These are phyloP conservation scores for Polypterus bichir DNA, from an alignment of 2,113 vertebrate genomes.

Conservation along the genomic window DNA sequence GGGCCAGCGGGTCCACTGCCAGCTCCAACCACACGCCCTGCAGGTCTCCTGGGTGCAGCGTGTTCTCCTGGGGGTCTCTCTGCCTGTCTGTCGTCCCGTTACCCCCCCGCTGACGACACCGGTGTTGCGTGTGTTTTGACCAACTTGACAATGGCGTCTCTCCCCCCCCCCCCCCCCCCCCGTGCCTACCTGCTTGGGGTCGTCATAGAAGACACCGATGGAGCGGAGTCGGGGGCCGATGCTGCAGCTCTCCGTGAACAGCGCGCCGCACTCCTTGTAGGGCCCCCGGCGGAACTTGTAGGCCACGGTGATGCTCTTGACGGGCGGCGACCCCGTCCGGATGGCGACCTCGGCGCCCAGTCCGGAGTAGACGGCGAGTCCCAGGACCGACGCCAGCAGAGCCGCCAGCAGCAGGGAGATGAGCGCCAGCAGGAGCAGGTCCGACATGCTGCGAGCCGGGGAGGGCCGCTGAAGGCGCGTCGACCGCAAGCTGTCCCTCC, in stretches of 20 bases:
- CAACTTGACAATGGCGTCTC: too few relatives aligned
- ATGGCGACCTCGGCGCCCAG: slow-evolving; percentile 58
- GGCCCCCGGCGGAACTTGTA: slow-evolving; percentile 76
- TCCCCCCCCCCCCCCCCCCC: slow-evolving; percentile 10
- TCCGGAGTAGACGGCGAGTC: slow-evolving; percentile 64
- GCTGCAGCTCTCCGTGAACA: slow-evolving; percentile 67
- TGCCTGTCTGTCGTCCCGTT: neutral
- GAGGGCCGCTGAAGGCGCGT: neutral
- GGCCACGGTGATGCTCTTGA: slow-evolving; percentile 63
- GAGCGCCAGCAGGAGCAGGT: slow-evolving; percentile 52
- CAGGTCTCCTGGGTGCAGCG: too few relatives aligned
- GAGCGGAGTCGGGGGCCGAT: slow-evolving; percentile 63
- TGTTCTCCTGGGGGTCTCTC: too few relatives aligned
- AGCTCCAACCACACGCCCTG: too few relatives aligned
- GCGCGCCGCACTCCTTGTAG: slow-evolving; percentile 50
- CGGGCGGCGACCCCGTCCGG: slow-evolving; percentile 63
- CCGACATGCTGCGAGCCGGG: slow-evolving; percentile 40
- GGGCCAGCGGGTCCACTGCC: too few relatives aligned
- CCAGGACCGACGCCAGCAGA: slow-evolving; percentile 56
- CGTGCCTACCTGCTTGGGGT: slow-evolving; percentile 69
- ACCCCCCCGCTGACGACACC: neutral
- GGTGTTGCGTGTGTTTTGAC: neutral
- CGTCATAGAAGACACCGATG: slow-evolving; percentile 76
- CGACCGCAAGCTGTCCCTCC: neutral
- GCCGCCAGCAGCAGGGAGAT: slow-evolving; percentile 42